Percentiles rank a stretch among this genome's conserved stretches.
Evolutionary conservation across 2,797 vertebrate genomes (phyloP).

Genomic region (Muraenolepis orangiensis): DNA sequence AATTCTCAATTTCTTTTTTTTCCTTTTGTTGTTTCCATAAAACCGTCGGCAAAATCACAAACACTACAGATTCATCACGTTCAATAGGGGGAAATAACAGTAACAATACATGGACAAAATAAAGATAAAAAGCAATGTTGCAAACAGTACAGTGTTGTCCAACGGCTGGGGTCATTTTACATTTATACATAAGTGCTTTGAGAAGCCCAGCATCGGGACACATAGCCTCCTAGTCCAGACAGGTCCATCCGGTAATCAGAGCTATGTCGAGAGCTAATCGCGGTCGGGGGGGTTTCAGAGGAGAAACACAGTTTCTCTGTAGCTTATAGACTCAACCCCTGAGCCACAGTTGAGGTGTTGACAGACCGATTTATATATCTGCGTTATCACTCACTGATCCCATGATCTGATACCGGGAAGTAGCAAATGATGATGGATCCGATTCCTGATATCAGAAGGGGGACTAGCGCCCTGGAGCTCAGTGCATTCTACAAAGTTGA

Average conservation of each 20-base stretch:
- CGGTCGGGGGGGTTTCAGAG: not conserved
- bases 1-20: conserved; percentile 45
- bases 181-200: conserved; percentile 79
- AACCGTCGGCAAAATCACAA: conserved; percentile 76
- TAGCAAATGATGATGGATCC: conserved; percentile 28
- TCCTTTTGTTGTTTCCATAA: conserved; percentile 56
- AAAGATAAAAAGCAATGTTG: conserved; percentile 66
- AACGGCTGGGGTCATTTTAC: conserved; percentile 62
- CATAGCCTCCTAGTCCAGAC: conserved; percentile 54
- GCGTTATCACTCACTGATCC: conserved; percentile 41
- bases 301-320: not conserved
- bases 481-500: conserved; percentile 17
- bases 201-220: conserved; percentile 68
- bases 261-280: not conserved
- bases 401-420: conserved; percentile 28
- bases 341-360: not conserved
- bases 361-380: not conserved
- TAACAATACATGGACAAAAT: conserved; percentile 62
- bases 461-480: not conserved
- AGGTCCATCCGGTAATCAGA: conserved; percentile 3
- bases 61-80: conserved; percentile 73
- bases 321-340: not conserved
- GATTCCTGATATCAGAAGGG: not conserved
- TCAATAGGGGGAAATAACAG: conserved; percentile 62
- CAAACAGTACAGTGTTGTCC: conserved; percentile 74